Evolutionary conservation across 2,888 invertebrate species (phyloP), one percentile per base, ranked within the genome.

Genomic region (Parnassius glacialis): DNA sequence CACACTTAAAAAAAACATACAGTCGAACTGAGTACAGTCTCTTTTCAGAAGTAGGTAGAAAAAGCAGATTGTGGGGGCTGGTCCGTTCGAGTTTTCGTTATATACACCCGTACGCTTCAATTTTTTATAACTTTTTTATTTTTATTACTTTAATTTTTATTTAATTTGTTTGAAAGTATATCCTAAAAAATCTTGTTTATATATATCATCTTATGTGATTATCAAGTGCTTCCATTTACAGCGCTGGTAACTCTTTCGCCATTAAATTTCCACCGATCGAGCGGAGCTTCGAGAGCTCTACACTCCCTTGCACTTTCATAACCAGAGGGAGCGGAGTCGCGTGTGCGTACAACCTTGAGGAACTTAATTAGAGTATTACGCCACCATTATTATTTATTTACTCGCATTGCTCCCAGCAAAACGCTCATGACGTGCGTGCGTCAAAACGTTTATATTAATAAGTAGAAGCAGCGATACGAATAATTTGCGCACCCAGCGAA

Each of bases 401-500:
- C 62, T 55, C 51, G 10, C 1, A 43, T 25, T 54, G 47, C 48
- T 16, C 25, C 43, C 54, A 16, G 42, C 50, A 43, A n/a, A 34
- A 58, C 43, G 43, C 43, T 20, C 10, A 5, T n/a, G 47, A 20
- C 56, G 7, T 61, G 42, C 9, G 25, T 58, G 41, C 44, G 45
- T 52, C 44, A 5, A 41, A 9, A 10, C 51, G 57, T 51, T 61
- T 51, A 64, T 61, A 34, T 34, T 34, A 34, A 34, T 65, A 61
- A 34, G 47, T 51, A 48, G 44, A 55, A 10, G 50, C 56, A 42
- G 48, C 52, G 62, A 66, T 66, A 65, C 16, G 47, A 57, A 65
- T 64, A 62, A 66, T 67, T 65, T 58, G 61, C 45, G 25, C 59
- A 57, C 57, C 57, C 57, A 56, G 51, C 59, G 10, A 55, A 41